phyloP scores from a whole-genome alignment of 1,140 invertebrate species.

The Cyrtorhinus lividipennis region DNA sequence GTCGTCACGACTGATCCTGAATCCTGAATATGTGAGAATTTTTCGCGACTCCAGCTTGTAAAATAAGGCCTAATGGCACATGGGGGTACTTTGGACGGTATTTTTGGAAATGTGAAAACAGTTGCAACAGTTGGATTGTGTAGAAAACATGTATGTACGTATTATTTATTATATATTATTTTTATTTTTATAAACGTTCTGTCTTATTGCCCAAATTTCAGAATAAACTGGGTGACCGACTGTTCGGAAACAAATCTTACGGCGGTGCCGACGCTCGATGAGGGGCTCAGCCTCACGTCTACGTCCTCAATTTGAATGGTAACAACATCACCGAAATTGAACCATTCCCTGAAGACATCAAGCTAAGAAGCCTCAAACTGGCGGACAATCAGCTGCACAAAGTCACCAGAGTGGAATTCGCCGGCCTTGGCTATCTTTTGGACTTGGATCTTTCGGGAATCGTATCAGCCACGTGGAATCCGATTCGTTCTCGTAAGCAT shows the following conservation, averaged over 20 bases:
- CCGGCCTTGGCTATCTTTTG: slow-evolving; percentile 45
- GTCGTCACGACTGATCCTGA: too few relatives aligned
- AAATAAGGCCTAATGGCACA: too few relatives aligned
- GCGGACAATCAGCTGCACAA: slow-evolving; percentile 46
- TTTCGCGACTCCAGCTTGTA: too few relatives aligned
- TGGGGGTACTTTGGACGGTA: too few relatives aligned
- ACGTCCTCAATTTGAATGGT: slow-evolving; percentile 52
- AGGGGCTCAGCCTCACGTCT: slow-evolving; percentile 44
- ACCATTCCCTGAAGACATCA: slow-evolving; percentile 47
- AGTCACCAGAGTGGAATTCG: slow-evolving; percentile 43
- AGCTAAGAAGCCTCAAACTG: slow-evolving; percentile 50
- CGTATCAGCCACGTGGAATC: slow-evolving; percentile 45
- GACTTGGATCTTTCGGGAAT: slow-evolving; percentile 51
- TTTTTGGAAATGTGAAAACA: too few relatives aligned
- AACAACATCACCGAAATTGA: slow-evolving; percentile 44
- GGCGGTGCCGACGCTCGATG: slow-evolving; percentile 44
- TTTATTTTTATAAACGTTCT: too few relatives aligned
- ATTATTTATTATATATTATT: too few relatives aligned
- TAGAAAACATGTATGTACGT: too few relatives aligned
- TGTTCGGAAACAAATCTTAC: slow-evolving; percentile 61
- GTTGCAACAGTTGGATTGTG: too few relatives aligned
- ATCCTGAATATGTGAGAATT: too few relatives aligned
- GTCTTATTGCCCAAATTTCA: too few relatives aligned
- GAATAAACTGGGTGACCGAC: slow-evolving; percentile 60
- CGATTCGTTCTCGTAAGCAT: slow-evolving; percentile 48